Conservation (phyloP, 2,113 vertebrate species). For the Thomomys bottae region DNA sequence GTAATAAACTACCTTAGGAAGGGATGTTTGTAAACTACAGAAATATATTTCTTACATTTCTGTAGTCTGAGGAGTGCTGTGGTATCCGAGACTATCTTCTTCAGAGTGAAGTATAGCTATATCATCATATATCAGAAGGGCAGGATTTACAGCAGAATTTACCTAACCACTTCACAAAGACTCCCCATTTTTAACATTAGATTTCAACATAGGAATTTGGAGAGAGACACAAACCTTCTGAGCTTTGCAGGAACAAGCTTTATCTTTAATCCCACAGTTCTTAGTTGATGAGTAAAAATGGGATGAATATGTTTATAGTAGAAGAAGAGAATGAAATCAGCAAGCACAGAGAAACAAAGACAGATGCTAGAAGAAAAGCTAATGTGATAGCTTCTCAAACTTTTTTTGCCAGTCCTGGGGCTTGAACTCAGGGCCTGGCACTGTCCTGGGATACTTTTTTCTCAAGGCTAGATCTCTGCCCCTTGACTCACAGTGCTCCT, state of each 20-base stretch:
- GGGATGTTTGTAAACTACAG: background rate
- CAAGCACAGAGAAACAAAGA: conserved; percentile 40
- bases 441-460: no score
- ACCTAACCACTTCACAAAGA: background rate
- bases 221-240: background rate
- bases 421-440: no score
- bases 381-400: background rate
- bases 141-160: background rate
- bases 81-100: background rate
- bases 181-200: background rate
- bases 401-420: no score
- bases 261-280: background rate
- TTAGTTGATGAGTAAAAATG: background rate
- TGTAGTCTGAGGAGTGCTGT: no score
- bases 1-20: background rate
- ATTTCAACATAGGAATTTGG: background rate
- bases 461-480: no score
- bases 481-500: no score
- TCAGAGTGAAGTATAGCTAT: background rate
- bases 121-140: background rate
- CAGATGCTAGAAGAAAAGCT: background rate
- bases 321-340: conserved; percentile 39
- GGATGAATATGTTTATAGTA: background rate
- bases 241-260: background rate
- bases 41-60: background rate